phyloP scores from a whole-genome alignment of 2,113 vertebrate species.

The Percina caprodes region DNA sequence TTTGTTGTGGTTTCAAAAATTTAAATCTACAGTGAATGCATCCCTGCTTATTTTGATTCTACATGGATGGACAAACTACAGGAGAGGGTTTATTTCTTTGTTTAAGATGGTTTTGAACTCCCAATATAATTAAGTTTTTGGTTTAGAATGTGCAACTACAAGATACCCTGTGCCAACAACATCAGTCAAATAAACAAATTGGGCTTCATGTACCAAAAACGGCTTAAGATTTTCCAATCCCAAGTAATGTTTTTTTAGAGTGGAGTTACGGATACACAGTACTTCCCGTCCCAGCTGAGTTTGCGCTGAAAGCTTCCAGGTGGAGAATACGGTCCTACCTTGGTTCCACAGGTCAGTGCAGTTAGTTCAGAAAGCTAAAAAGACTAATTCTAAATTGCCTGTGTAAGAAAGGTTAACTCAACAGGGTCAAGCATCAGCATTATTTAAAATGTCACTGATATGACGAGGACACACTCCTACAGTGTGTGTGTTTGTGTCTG shows the following conservation, averaged over 20 bases:
- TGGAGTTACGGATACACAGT: too few relatives aligned
- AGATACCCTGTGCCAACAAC: not conserved
- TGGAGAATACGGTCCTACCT: slow-evolving; percentile 11
- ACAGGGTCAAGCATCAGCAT: slow-evolving; percentile 78
- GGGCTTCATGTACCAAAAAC: not conserved
- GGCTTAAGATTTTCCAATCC: too few relatives aligned
- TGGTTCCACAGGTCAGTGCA: slow-evolving; percentile 48
- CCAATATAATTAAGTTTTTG: not conserved
- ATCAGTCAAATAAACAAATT: slow-evolving; percentile 18
- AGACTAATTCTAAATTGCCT: slow-evolving; percentile 70
- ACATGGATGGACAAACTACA: not conserved
- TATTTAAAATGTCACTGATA: slow-evolving; percentile 80
- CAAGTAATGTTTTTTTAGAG: too few relatives aligned
- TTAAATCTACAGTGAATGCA: not conserved
- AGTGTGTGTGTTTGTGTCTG: slow-evolving; percentile 28
- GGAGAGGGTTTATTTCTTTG: not conserved
- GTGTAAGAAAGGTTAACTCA: slow-evolving; percentile 73
- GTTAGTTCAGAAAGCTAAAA: slow-evolving; percentile 65
- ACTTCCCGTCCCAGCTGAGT: not conserved
- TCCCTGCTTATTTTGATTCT: not conserved
- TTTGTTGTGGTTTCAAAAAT: not conserved
- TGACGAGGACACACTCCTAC: slow-evolving; percentile 62
- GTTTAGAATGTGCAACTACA: not conserved
- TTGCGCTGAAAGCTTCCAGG: slow-evolving; percentile 1
- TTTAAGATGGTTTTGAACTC: slow-evolving; percentile 16